A percentile compares a stretch with the other conserved stretches of the same genome.
phyloP scores from a whole-genome alignment of 2,888 invertebrate species.

The Dorcus hopei region DNA sequence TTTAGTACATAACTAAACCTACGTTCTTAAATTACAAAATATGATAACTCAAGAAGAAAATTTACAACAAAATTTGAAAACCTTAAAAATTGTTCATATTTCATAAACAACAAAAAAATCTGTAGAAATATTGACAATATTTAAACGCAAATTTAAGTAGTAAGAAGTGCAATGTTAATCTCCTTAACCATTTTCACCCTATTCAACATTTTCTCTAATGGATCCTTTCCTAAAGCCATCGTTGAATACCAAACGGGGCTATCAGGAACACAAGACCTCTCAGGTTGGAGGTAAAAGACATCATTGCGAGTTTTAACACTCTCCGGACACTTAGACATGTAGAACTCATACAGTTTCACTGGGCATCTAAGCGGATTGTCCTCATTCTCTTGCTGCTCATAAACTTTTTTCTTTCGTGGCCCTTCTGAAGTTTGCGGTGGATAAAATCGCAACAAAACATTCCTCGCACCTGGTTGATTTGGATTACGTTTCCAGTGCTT shows the following conservation, averaged over 20 bases:
- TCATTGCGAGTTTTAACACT: constrained; percentile 84
- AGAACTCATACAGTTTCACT: constrained; percentile 89
- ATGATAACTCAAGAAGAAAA: too few species aligned
- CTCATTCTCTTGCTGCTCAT: constrained; percentile 85
- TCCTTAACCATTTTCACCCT: constrained; percentile 84
- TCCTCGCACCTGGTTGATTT: constrained; percentile 65
- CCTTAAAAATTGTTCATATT: too few species aligned
- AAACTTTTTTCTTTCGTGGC: constrained; percentile 65
- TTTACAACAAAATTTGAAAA: too few species aligned
- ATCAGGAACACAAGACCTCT: constrained; percentile 85
- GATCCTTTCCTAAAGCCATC: constrained; percentile 69
- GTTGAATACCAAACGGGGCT: constrained; percentile 92
- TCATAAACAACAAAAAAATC: too few species aligned
- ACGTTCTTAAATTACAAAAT: too few species aligned
- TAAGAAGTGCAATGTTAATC: constrained; percentile 71
- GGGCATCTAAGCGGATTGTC: constrained; percentile 86
- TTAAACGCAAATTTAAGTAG: constrained; percentile 52
- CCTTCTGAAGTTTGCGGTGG: constrained; percentile 77
- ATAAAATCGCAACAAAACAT: constrained; percentile 76
- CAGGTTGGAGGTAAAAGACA: constrained; percentile 85
- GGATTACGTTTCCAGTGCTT: constrained; percentile 84
- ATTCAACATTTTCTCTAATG: constrained; percentile 81
- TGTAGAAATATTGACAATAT: too few species aligned
- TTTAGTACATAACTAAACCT: too few species aligned
- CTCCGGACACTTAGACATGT: constrained; percentile 89